A percentile compares a stretch with the other conserved stretches of the same genome.
phyloP scores from a whole-genome alignment of 30 jellyfish, hydroid and myxozoan genomes.

The Hydra vulgaris region DNA sequence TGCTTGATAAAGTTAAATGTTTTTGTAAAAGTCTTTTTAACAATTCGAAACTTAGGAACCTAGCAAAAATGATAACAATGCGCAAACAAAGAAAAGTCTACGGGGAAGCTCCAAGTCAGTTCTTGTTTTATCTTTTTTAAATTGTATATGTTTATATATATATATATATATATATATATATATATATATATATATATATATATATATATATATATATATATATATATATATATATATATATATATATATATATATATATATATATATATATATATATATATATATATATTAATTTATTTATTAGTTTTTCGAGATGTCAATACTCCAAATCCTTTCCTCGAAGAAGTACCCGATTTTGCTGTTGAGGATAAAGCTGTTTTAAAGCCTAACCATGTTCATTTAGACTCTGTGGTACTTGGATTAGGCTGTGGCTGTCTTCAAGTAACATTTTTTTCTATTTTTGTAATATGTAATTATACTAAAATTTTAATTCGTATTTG shows the following conservation, averaged over 20 bases:
- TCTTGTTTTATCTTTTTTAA: background rate
- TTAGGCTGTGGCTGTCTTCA: conserved; percentile 98
- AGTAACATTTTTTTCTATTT: conserved; percentile 20
- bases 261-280: too few relatives aligned
- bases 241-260: too few relatives aligned
- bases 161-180: too few relatives aligned
- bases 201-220: too few relatives aligned
- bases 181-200: too few relatives aligned
- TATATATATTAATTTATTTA: too few relatives aligned
- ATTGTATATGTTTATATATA: too few relatives aligned
- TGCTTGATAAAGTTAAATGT: background rate
- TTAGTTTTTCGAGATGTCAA: conserved; percentile 75
- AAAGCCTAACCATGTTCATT: conserved; percentile 58
- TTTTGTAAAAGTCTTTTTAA: too few relatives aligned
- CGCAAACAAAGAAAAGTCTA: conserved; percentile 52
- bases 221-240: too few relatives aligned
- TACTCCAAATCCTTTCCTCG: conserved; percentile 84
- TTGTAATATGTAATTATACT: background rate
- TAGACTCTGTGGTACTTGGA: conserved; percentile 75
- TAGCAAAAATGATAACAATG: conserved; percentile 59
- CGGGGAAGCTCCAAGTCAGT: conserved; percentile 67
- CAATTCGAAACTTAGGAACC: conserved; percentile 25
- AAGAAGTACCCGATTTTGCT: conserved; percentile 56
- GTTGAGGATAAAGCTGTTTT: conserved; percentile 77
- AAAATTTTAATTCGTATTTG: too few relatives aligned